phyloP scores from a whole-genome alignment of 2,888 invertebrate genomes.

The Oligia strigilis region DNA sequence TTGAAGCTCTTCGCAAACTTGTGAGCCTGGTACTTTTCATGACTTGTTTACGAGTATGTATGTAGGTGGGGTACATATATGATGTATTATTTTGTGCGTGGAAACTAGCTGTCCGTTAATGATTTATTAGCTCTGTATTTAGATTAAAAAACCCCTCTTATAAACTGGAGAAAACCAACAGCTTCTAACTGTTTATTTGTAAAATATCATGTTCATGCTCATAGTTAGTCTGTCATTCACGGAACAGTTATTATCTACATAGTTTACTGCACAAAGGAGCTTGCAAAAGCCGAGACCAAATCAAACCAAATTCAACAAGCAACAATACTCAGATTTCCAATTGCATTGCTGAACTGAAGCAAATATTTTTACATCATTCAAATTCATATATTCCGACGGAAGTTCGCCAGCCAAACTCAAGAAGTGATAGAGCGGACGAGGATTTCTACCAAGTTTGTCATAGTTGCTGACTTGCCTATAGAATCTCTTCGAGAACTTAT shows the following conservation, averaged over 20 bases:
- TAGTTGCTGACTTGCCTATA: background rate
- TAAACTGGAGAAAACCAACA: background rate
- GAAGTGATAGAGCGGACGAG: constrained; percentile 37
- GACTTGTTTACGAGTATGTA: constrained; percentile 15
- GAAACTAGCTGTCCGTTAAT: background rate
- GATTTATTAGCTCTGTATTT: background rate
- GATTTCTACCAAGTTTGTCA: constrained; percentile 32
- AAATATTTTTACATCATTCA: constrained; percentile 42
- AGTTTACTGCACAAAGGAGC: background rate
- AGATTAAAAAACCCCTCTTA: background rate
- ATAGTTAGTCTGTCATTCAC: background rate
- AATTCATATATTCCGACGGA: constrained; percentile 41
- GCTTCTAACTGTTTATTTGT: background rate
- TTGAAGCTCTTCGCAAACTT: constrained; percentile 32
- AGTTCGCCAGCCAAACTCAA: constrained; percentile 29
- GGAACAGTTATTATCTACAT: background rate
- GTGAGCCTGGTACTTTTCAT: constrained; percentile 44
- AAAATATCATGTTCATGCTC: background rate
- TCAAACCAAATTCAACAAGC: constrained; percentile 11
- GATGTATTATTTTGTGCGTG: background rate
- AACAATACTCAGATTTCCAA: constrained; percentile 16
- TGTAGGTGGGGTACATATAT: too few relatives aligned
- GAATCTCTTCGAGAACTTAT: constrained; percentile 14
- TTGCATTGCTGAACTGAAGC: constrained; percentile 23
- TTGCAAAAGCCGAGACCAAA: background rate